phyloP scores from a whole-genome alignment of 2,888 invertebrate species.

The Drosophila mimetica region DNA sequence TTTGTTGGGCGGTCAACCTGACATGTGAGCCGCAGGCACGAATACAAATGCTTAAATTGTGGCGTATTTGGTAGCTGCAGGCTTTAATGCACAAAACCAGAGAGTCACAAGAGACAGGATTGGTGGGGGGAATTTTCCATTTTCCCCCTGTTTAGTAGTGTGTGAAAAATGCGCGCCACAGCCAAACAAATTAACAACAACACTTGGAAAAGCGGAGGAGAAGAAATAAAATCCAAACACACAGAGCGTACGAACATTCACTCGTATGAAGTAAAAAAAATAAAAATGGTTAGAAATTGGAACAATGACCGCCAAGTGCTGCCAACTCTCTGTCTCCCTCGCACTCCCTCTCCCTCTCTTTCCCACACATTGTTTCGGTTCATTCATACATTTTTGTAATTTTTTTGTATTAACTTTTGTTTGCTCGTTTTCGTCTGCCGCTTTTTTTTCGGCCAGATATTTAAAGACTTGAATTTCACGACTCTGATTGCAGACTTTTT shows the following conservation, averaged over 20 bases:
- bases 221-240: constrained; percentile 30
- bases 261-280: constrained; percentile 6
- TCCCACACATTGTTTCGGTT: constrained; percentile 41
- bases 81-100: constrained; percentile 71
- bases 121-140: constrained; percentile 26
- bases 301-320: constrained; percentile 75
- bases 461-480: constrained; percentile 50
- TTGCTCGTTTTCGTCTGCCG: constrained; percentile 36
- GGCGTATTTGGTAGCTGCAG: constrained; percentile 47
- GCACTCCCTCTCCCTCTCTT: background rate
- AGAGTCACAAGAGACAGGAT: constrained; percentile 47
- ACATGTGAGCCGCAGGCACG: constrained; percentile 70
- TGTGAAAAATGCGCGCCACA: constrained; percentile 66
- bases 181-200: constrained; percentile 73
- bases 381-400: constrained; percentile 69
- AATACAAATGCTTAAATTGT: constrained; percentile 72
- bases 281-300: constrained; percentile 74
- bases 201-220: constrained; percentile 62
- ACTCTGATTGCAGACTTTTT: constrained; percentile 8
- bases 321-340: constrained; percentile 26
- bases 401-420: constrained; percentile 39
- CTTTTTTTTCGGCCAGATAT: constrained; percentile 29
- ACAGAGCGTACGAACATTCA: background rate
- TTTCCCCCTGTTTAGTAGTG: constrained; percentile 45
- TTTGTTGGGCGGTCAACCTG: constrained; percentile 57